Conservation (phyloP, 37 sponge, comb jelly and placozoan species). For the Agelas oroides region DNA sequence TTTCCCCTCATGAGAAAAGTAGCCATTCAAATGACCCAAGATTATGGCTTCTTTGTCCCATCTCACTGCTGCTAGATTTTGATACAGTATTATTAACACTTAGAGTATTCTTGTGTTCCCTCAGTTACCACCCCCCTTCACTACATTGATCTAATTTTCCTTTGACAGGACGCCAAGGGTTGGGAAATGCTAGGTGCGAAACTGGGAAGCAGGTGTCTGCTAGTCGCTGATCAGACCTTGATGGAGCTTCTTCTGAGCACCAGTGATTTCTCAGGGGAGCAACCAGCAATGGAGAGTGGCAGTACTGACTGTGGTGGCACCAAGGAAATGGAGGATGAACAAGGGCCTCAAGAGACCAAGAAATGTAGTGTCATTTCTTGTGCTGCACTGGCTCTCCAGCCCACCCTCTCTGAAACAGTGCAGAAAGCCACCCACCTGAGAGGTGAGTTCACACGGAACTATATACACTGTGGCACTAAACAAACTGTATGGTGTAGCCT, state of each 20-base stretch:
- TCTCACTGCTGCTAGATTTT: no score
- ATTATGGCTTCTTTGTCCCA: no score
- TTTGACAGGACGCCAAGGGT: conserved; percentile 40
- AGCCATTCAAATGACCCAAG: no score
- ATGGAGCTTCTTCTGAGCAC: conserved; percentile 1
- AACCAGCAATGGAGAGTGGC: neutral
- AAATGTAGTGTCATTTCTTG: conserved; percentile 6
- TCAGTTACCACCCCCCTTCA: no score
- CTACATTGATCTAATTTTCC: neutral
- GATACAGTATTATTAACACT: no score
- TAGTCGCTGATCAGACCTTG: conserved; percentile 46
- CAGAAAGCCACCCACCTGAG: conserved; percentile 5
- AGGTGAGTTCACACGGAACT: conserved; percentile 1
- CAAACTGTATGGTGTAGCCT: no score
- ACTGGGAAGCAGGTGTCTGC: conserved; percentile 55
- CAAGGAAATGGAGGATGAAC: neutral
- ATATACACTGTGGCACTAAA: no score
- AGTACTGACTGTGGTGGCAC: neutral
- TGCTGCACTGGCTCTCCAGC: conserved; percentile 33
- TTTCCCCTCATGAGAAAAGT: no score
- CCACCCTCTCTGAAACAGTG: conserved; percentile 29
- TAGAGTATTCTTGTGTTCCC: no score
- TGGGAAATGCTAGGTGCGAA: conserved; percentile 45
- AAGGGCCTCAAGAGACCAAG: neutral
- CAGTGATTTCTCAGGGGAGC: neutral